Evolutionary conservation across 2,888 invertebrate species (phyloP).

Genomic region (Rhingia campestris): DNA sequence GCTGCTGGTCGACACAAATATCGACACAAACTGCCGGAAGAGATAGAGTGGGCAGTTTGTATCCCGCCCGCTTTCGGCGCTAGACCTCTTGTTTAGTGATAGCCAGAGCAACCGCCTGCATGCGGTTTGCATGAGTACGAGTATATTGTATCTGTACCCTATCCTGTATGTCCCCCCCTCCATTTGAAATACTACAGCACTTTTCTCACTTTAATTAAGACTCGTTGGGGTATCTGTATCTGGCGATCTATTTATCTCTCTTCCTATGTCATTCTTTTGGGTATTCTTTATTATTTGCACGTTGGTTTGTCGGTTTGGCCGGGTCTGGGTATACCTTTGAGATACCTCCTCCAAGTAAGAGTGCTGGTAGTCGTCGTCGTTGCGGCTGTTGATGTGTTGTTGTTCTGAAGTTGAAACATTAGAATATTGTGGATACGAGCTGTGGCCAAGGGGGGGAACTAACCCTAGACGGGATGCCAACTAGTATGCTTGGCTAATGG

Average conservation of each 20-base stretch:
- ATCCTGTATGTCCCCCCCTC: slow-evolving; percentile 2
- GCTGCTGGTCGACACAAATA: slow-evolving; percentile 63
- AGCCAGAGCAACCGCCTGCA: slow-evolving; percentile 22
- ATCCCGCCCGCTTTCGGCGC: slow-evolving; percentile 54
- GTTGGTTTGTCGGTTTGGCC: slow-evolving; percentile 31
- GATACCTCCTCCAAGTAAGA: slow-evolving; percentile 6
- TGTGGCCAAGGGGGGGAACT: slow-evolving; percentile 30
- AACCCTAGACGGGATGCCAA: slow-evolving; percentile 34
- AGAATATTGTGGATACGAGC: slow-evolving; percentile 21
- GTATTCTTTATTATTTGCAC: slow-evolving; percentile 71
- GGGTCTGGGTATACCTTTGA: slow-evolving; percentile 1
- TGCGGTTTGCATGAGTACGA: slow-evolving; percentile 26
- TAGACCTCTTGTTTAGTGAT: neutral
- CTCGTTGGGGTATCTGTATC: slow-evolving; percentile 68
- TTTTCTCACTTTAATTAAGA: slow-evolving; percentile 73
- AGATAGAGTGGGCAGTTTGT: slow-evolving; percentile 72
- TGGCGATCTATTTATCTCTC: slow-evolving; percentile 69
- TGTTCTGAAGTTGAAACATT: slow-evolving; percentile 57
- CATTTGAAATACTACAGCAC: slow-evolving; percentile 62
- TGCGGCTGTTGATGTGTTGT: slow-evolving; percentile 29
- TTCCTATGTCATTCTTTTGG: slow-evolving; percentile 71
- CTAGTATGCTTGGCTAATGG: slow-evolving; percentile 39
- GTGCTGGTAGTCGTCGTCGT: neutral
- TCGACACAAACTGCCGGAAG: slow-evolving; percentile 72
- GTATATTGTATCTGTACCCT: slow-evolving; percentile 31